Percentiles rank a stretch among this genome's conserved stretches.
Evolutionary conservation across 2,797 vertebrate species (phyloP).

Genomic region (Ctenopoma multispine): DNA sequence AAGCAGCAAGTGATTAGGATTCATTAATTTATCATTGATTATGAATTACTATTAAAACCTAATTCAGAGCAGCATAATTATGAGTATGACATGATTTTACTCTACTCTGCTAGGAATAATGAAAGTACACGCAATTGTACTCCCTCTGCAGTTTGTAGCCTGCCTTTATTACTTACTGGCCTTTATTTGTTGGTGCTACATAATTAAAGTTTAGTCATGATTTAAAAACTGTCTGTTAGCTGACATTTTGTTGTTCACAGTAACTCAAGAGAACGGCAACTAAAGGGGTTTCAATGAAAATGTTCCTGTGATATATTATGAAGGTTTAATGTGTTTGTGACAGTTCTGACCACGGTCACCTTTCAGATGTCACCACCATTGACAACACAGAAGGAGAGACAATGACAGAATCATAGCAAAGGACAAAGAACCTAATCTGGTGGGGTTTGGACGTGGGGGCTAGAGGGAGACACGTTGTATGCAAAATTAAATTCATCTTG

Average conservation of each 20-base stretch:
- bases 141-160: too few relatives aligned
- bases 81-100: background rate
- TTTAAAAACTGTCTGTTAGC: background rate
- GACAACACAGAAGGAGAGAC: conserved; percentile 26
- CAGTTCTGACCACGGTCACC: background rate
- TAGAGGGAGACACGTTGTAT: conserved; percentile 54
- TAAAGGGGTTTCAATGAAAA: background rate
- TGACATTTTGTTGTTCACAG: background rate
- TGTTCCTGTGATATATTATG: background rate
- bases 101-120: background rate
- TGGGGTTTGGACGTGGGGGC: conserved; percentile 22
- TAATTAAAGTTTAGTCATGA: background rate
- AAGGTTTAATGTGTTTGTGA: background rate
- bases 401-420: conserved; percentile 43
- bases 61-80: background rate
- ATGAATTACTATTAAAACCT: background rate
- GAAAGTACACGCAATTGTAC: background rate
- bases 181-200: background rate
- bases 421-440: conserved; percentile 72
- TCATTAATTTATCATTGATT: background rate
- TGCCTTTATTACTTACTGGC: background rate
- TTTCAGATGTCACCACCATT: background rate
- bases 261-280: background rate
- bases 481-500: conserved; percentile 84
- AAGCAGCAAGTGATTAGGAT: background rate